phyloP scores from a whole-genome alignment of 2,888 invertebrate genomes.

The Dione vanillae region DNA sequence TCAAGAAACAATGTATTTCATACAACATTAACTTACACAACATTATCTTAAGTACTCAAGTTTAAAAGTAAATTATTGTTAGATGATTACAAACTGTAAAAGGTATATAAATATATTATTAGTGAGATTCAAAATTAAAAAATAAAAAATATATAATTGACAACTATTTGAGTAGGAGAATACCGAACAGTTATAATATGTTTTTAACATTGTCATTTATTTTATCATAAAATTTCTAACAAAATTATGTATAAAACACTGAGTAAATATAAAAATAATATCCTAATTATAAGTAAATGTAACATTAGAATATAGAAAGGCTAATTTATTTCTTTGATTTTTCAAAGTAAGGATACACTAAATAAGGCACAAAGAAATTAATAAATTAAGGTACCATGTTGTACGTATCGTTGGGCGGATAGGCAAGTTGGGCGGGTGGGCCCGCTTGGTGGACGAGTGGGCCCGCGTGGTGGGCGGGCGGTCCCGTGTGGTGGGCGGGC shows the following conservation, averaged over 20 bases:
- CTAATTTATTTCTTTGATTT: not conserved
- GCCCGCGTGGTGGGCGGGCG: conserved; percentile 79
- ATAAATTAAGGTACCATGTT: conserved; percentile 53
- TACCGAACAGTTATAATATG: not conserved
- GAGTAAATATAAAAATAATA: conserved; percentile 29
- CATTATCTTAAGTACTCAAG: conserved; percentile 23
- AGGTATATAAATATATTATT: not conserved
- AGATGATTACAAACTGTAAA: conserved; percentile 12
- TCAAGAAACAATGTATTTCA: conserved; percentile 59
- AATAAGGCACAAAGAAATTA: conserved; percentile 31
- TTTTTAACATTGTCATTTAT: not conserved
- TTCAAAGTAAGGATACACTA: not conserved
- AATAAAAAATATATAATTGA: too few relatives aligned
- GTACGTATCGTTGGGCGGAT: conserved; percentile 59
- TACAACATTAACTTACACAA: conserved; percentile 53
- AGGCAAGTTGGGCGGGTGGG: conserved; percentile 57
- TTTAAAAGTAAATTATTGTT: conserved; percentile 46
- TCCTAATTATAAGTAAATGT: conserved; percentile 30
- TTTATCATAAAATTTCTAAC: not conserved
- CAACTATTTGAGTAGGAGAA: too few relatives aligned
- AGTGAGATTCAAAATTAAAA: not conserved
- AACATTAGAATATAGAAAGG: conserved; percentile 30
- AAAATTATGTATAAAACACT: conserved; percentile 17
- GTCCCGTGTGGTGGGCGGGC: conserved; percentile 79
- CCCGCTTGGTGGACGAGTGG: conserved; percentile 74